Evolutionary conservation across 1,140 invertebrate genomes (phyloP), one percentile per base, ranked within the genome.

Genomic region (Spodoptera frugiperda): DNA sequence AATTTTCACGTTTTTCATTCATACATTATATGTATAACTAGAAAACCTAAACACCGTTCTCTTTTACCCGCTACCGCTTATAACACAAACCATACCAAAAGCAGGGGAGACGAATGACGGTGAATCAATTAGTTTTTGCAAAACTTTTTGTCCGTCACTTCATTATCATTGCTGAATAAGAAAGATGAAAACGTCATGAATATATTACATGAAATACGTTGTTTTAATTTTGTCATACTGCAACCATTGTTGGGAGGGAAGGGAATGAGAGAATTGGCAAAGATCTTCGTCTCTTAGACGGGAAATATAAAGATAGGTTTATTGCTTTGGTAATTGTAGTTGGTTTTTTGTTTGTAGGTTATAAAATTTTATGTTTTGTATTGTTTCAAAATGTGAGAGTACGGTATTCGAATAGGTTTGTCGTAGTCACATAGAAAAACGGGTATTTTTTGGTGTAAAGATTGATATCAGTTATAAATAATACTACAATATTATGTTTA

Each of bases 51-150:
- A n/a, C n/a, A n/a, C n/a, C n/a, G n/a, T n/a, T n/a, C n/a, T n/a
- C 6, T 6, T 30, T 57, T 12, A 11, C 8, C n/a, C 63, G 63
- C 53, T 76, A 46, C 19, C 71, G 21, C 71, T 73, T 53, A 33
- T 57, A 2, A 51, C 55, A 70, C 74, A 15, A 14, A 10, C 54
- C 65, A 55, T 12, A 63, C 44, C 44, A 19, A 5, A 71, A 76
- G 25, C 46, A 55, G 51, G 73, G 72, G 73, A 77, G 33, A 68
- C 72, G 77, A 79, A 77, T 77, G 81, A 72, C 77, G 63, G 14
- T 44, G 78, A 79, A 82, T 82, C 81, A 82, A 79, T 82, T 82
- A 82, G 81, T 82, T 82, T 71, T 75, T 76, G 73, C 75, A 59
- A 63, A 82, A 79, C 76, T 79, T 79, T 82, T 82, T 79, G 75